Evolutionary conservation across 2,888 invertebrate species (phyloP), one percentile per base, ranked within the genome.

Genomic region (Cloeon dipterum): DNA sequence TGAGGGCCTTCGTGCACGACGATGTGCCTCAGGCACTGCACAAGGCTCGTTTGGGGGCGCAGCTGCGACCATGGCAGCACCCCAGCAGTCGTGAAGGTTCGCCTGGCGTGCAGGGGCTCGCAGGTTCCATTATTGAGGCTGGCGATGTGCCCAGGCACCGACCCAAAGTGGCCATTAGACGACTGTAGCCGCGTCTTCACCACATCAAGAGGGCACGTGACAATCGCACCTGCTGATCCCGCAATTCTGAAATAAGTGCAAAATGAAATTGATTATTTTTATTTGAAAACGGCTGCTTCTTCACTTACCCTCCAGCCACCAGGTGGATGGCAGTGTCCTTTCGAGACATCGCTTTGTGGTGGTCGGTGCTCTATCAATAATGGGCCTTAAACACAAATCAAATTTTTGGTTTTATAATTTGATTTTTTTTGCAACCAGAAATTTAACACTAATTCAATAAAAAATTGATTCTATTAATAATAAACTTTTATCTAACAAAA

Each of bases 111-210:
- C 54, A 45, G 63, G 51, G 51, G 61, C 46, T 61, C 63, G 49
- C 65, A 65, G 14, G 65, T 65, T 38, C 46, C 50, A 33, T 49
- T 48, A 29, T 51, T 51, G 21, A 55, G 52, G 39, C 52, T 51
- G n/a, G 58, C 57, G 37, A 57, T 55, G 40, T 47, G 51, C 37
- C 54, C 55, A 7, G 58, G 52, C 46, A n/a, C n/a, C n/a, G 46
- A 42, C 37, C 50, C 49, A 46, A 67, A 68, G 40, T 63, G 59
- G 35, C 75, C 78, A 44, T 75, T 71, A 5, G 93, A 93, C 18
- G 94, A 94, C 58, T 96, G 96, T 45, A 93, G 68, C 20, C 96
- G 72, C 10, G 94, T 94, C 61, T 96, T 96, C 33, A 96, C 89
- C 45, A 96, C 94, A 65, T 96, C 96, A 49, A 96, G 62, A 10